phyloP scores from a whole-genome alignment of 1,140 invertebrate genomes.

The Orius laevigatus region DNA sequence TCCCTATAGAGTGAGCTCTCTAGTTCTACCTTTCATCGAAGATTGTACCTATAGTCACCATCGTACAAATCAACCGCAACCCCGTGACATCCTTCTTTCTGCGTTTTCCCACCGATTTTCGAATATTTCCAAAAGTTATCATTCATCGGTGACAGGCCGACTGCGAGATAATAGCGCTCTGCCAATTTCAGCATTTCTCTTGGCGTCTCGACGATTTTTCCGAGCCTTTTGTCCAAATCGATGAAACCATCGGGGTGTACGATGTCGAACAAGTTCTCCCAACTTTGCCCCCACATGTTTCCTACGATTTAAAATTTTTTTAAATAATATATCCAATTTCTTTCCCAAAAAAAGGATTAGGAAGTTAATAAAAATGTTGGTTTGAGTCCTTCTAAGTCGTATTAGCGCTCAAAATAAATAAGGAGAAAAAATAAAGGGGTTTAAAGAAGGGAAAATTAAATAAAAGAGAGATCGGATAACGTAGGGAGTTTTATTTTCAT shows the following conservation, averaged over 20 bases:
- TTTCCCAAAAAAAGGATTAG: not conserved
- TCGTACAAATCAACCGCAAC: conserved; percentile 52
- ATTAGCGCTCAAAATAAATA: too few relatives aligned
- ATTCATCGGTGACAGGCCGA: conserved; percentile 40
- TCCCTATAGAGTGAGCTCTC: too few relatives aligned
- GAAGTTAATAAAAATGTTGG: too few relatives aligned
- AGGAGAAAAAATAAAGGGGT: too few relatives aligned
- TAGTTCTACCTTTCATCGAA: too few relatives aligned
- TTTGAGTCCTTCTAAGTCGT: too few relatives aligned
- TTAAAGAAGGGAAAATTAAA: too few relatives aligned
- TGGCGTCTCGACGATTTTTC: conserved; percentile 36
- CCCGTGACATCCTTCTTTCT: conserved; percentile 35
- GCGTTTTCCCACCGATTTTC: conserved; percentile 30
- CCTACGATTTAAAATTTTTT: conserved; percentile 21
- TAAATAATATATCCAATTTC: not conserved
- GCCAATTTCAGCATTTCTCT: conserved; percentile 38
- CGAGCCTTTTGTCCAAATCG: conserved; percentile 30
- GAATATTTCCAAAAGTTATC: conserved; percentile 37
- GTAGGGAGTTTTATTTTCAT: conserved; percentile 14
- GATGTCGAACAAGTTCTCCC: conserved; percentile 33
- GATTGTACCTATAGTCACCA: conserved; percentile 45
- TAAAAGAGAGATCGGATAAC: not conserved
- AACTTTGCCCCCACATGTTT: conserved; percentile 44
- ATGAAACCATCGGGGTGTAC: conserved; percentile 25
- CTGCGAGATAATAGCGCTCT: conserved; percentile 45